phyloP scores from a whole-genome alignment of 2,113 vertebrate genomes.

The Microcebus murinus region DNA sequence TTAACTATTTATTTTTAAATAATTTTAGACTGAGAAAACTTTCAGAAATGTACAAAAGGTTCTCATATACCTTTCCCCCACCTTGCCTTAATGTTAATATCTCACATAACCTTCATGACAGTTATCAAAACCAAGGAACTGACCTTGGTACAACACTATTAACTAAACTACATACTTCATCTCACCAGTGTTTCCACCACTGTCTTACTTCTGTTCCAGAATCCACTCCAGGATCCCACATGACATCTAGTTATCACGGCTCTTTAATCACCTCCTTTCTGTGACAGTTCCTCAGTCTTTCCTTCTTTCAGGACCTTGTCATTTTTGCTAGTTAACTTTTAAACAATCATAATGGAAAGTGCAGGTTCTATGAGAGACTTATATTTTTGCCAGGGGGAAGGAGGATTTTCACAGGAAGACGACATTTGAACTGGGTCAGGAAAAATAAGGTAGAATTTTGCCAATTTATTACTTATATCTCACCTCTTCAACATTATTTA shows the following conservation, averaged over 20 bases:
- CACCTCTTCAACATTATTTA: conserved; percentile 4
- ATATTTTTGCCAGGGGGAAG: background rate
- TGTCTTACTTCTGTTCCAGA: background rate
- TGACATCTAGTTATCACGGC: background rate
- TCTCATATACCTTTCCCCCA: background rate
- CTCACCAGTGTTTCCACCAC: background rate
- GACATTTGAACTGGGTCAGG: background rate
- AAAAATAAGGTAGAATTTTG: background rate
- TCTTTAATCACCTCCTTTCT: background rate
- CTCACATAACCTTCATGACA: background rate
- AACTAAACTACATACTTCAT: background rate
- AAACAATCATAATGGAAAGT: background rate
- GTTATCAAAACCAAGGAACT: background rate
- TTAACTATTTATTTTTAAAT: background rate
- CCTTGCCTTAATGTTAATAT: background rate
- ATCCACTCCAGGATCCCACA: background rate
- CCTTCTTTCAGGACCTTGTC: background rate
- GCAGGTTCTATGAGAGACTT: background rate
- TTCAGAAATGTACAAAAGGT: background rate
- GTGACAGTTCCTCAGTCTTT: background rate
- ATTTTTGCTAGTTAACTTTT: background rate
- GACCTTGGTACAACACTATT: background rate
- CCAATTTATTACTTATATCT: background rate
- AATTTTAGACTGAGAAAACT: background rate
- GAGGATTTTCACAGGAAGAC: background rate